Evolutionary conservation across 2,113 vertebrate genomes (phyloP).

Genomic region (Oriolus oriolus): DNA sequence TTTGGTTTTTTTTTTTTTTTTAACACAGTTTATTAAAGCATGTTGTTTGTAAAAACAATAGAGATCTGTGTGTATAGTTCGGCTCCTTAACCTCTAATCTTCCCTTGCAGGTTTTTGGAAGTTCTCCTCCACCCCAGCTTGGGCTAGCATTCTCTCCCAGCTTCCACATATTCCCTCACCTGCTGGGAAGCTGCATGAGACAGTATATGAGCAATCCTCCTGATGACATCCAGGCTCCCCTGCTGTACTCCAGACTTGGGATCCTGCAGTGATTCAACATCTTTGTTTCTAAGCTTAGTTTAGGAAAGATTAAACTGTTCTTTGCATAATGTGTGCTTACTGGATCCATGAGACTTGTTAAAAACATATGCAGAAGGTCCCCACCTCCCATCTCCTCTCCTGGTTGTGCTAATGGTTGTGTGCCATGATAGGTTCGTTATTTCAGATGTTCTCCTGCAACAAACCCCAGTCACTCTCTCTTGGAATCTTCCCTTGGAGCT

Average conservation of each 20-base stretch:
- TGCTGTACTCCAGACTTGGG: not conserved
- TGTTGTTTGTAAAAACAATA: not conserved
- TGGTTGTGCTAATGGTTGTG: not conserved
- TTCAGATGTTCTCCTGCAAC: not conserved
- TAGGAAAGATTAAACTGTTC: not conserved
- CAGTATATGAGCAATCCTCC: not conserved
- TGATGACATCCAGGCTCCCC: not conserved
- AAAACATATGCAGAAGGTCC: not conserved
- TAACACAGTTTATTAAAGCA: not conserved
- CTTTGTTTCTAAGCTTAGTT: slow-evolving; percentile 7
- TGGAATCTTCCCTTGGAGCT: not conserved
- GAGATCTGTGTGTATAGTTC: not conserved
- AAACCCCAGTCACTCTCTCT: not conserved
- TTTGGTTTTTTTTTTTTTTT: not conserved
- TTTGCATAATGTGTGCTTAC: not conserved
- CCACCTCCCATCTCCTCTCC: not conserved
- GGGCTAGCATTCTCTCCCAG: not conserved
- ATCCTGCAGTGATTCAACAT: not conserved
- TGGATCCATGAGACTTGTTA: not conserved
- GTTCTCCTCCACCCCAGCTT: not conserved
- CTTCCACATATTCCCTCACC: not conserved
- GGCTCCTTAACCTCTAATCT: not conserved
- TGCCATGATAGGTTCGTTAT: not conserved
- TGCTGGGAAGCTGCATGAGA: not conserved
- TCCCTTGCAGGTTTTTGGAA: not conserved